Base-by-base conservation (phyloP, 2,113 vertebrate species). In the Catharus fuscescens region DNA sequence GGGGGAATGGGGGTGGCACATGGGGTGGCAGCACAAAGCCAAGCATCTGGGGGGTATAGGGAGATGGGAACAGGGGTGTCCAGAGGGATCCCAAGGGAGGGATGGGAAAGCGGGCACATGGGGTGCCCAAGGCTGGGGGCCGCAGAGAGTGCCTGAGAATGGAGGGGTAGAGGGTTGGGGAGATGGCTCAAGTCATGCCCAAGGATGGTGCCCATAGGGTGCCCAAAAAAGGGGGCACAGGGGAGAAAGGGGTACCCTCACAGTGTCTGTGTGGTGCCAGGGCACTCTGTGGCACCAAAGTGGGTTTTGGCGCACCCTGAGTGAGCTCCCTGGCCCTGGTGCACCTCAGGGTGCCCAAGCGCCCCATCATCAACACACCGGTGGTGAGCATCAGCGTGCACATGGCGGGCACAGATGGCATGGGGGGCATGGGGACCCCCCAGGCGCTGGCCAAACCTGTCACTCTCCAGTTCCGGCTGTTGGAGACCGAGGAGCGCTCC, bases 331-430 rank as follows among this genome's bases (percentile, higher is more conserved):
- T 79, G 50, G 79, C 24, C 12, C 36, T 0, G 0, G 1, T 38
- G 60, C 18, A 5, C 10, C 11, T 11, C 94, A 99, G 99, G 76
- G 98, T 99, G n/a, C 99, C 99, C 64, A 99, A 99, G 95, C 98
- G 99, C 17, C 99, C 99, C 0, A 44, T 99, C 80, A 99, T 99
- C 97, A 99, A 99, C 98, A 99, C 98, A 0, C 99, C 99, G 0
- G 99, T 99, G 92, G 99, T 99, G 93, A 99, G 98, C 86, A 98
- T 99, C 97, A 98, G 98, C 0, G 98, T 99, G 45, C 98, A 99
- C 6, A 98, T 98, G 8, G 98, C 98, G 0, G 98, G 98, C 17
- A 2, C 3, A 0, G 74, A 57, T 52, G 72, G 45, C 9, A 0
- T 44, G 36, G 54, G 21, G 26, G 4, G 97, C 98, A 79, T 95